These are phyloP conservation scores for Drosophila littoralis DNA, from an alignment of 1,140 invertebrate species.

Conservation along the genomic window DNA sequence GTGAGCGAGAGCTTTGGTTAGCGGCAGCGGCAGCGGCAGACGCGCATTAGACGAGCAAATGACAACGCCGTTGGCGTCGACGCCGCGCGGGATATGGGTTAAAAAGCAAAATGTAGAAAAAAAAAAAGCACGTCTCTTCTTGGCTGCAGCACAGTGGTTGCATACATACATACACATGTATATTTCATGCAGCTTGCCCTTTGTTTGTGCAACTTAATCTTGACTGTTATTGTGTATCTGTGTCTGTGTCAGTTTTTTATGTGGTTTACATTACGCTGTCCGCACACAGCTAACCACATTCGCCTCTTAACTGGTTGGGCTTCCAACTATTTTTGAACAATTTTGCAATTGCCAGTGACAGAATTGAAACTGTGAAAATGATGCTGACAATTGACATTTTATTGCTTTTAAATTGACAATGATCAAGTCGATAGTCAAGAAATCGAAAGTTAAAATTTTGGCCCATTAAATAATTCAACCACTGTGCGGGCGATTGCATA, in stretches of 20 bases:
- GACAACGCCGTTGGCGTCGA: constrained; percentile 37
- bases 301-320: constrained; percentile 15
- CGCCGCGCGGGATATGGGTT: constrained; percentile 57
- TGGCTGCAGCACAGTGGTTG: constrained; percentile 64
- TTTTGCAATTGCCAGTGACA: constrained; percentile 62
- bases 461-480: constrained; percentile 29
- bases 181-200: neutral
- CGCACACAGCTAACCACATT: constrained; percentile 28
- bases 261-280: constrained; percentile 48
- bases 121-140: constrained; percentile 18
- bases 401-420: constrained; percentile 74
- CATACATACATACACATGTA: neutral
- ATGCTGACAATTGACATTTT: constrained; percentile 76
- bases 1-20: constrained; percentile 71
- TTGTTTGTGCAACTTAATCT: constrained; percentile 66
- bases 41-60: constrained; percentile 54
- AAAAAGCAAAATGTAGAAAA: constrained; percentile 53
- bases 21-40: constrained; percentile 56
- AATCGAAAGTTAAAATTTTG: constrained; percentile 19
- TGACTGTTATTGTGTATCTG: constrained; percentile 37
- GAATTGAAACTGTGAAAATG: constrained; percentile 50
- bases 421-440: constrained; percentile 4
- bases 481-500: constrained; percentile 76
- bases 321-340: constrained; percentile 25
- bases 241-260: constrained; percentile 26